phyloP scores from a whole-genome alignment of 2,113 vertebrate species.

The Leptosomus discolor region DNA sequence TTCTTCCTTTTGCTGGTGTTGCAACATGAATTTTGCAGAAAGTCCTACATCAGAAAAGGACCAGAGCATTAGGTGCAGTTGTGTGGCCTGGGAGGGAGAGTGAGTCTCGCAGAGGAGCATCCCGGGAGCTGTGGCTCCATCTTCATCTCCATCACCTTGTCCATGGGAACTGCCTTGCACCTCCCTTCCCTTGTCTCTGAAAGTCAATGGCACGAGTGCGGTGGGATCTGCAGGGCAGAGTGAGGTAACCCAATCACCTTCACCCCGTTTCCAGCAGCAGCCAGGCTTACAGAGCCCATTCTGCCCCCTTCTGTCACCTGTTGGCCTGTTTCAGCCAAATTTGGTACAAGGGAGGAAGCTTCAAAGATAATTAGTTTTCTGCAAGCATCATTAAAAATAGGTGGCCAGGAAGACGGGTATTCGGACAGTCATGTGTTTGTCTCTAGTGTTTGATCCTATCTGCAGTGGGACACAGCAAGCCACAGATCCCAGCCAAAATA shows the following conservation, averaged over 20 bases:
- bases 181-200: not conserved
- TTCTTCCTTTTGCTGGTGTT: slow-evolving; percentile 2
- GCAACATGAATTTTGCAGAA: not conserved
- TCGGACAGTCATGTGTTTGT: not conserved
- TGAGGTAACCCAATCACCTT: not conserved
- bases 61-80: not conserved
- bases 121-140: not conserved
- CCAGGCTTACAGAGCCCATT: not conserved
- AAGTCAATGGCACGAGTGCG: not conserved
- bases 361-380: not conserved
- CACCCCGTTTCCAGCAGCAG: not conserved
- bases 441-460: not conserved
- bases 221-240: not conserved
- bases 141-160: not conserved
- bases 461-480: not conserved
- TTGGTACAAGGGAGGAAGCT: not conserved
- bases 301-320: not conserved
- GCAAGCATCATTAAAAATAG: not conserved
- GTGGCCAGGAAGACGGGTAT: not conserved
- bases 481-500: not conserved
- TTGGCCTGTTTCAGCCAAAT: not conserved
- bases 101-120: not conserved
- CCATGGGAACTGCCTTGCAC: not conserved
- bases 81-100: not conserved
- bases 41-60: not conserved